Base-by-base conservation (phyloP, 2,113 vertebrate species). In the Periophthalmus modestus region DNA sequence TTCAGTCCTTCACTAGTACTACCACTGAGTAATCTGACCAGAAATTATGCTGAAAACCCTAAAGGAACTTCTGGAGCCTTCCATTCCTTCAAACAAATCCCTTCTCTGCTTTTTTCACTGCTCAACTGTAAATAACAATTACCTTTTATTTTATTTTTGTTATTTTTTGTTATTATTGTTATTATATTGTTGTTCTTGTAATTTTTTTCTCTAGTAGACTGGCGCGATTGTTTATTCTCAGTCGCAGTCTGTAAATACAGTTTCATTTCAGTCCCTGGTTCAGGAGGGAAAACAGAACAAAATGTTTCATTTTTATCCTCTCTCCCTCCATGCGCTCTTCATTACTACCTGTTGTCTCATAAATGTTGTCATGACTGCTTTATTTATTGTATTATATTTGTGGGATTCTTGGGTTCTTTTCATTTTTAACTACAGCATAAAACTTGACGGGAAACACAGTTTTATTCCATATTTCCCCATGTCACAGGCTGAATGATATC, bases 41-140 rank as follows among this genome's bases (percentile, higher is more conserved):
- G 79, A 81, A 77, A 77, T 69, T 19, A 80, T 69, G 79, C 81
- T 82, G 66, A 67, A 77, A 79, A 28, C 66, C 69, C 68, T 55
- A 71, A 82, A 82, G 77, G 72, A 79, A 74, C 78, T 80, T 87
- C 82, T 83, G 88, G 88, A 89, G 88, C 85, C 83, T 72, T 72
- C 76, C 68, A 70, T 77, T 78, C 80, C 75, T 68, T 21, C 58
- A 79, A 62, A 62, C 57, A 79, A 68, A 75, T 71, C 74, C 39
- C 54, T 69, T 75, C 75, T 69, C 72, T 52, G 61, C 57, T 52
- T 52, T 73, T 81, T 84, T 73, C 88, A 92, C 89, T 83, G 89
- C 92, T 93, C 89, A 91, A 91, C 89, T 94, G 93, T 94, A 94
- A 94, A 94, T 94, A 93, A 92, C 88, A 91, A 91, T 89, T 92